Conservation (phyloP, 1,140 invertebrate species). For the Aricia agestis region DNA sequence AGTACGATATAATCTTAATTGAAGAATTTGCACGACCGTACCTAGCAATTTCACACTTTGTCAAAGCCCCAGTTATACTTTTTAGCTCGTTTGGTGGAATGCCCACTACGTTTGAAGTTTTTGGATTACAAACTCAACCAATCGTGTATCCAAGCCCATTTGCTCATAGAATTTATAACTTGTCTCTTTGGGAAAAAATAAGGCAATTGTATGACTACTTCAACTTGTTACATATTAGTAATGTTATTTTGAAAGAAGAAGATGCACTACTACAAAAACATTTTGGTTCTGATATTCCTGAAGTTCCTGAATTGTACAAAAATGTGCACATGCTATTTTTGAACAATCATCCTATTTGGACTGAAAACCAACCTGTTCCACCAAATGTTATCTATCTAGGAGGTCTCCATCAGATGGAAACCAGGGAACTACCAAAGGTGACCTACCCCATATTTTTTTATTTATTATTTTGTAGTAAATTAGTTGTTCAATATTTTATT, state of each 20-base stretch:
- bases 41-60: no score
- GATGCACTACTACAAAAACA: no score
- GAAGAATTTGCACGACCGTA: no score
- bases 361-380: conserved; percentile 57
- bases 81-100: no score
- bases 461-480: not conserved
- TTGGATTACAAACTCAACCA: conserved; percentile 44
- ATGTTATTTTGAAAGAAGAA: not conserved
- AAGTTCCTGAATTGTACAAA: conserved; percentile 55
- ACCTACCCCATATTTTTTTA: not conserved
- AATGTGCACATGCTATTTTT: conserved; percentile 75
- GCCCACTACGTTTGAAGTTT: conserved; percentile 1
- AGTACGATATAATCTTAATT: no score
- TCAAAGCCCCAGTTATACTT: no score
- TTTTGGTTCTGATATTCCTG: conserved; percentile 55
- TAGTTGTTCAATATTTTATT: no score
- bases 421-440: conserved; percentile 46
- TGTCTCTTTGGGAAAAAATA: conserved; percentile 41
- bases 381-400: conserved; percentile 65
- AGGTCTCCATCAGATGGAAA: conserved; percentile 62
- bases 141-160: conserved; percentile 56
- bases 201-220: conserved; percentile 30
- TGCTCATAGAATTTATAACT: conserved; percentile 28
- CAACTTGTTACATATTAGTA: conserved; percentile 9
- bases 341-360: conserved; percentile 65